These are phyloP conservation scores for Micromys minutus DNA, from an alignment of 2,113 vertebrate genomes.

Conservation along the genomic window DNA sequence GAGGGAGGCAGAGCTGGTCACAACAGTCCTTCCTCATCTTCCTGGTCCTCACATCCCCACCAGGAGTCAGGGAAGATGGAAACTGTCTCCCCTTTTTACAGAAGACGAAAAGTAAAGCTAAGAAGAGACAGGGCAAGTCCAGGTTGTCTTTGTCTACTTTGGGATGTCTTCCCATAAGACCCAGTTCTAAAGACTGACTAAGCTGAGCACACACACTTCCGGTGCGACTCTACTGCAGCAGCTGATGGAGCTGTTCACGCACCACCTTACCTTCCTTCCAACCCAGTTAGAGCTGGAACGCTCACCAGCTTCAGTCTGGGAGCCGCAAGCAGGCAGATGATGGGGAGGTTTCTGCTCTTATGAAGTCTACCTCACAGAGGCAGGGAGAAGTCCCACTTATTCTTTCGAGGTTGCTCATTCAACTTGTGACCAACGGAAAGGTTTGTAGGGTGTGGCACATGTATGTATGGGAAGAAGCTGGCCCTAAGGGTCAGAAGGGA, in stretches of 20 bases:
- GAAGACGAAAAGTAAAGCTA: constrained; percentile 22
- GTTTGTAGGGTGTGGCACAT: neutral
- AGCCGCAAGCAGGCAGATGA: neutral
- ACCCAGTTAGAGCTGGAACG: neutral
- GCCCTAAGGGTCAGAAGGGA: neutral
- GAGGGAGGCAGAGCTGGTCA: neutral
- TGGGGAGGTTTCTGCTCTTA: too few relatives aligned
- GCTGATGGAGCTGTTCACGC: neutral
- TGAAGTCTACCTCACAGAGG: neutral
- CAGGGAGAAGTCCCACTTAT: neutral
- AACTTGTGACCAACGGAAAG: neutral
- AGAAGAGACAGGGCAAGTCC: neutral
- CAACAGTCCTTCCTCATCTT: neutral
- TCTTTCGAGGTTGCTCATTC: neutral
- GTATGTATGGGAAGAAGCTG: neutral
- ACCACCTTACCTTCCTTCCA: neutral
- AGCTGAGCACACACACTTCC: neutral
- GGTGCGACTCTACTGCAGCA: neutral
- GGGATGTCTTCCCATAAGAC: neutral
- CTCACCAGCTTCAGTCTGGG: neutral
- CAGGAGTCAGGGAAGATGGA: neutral
- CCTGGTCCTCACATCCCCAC: neutral
- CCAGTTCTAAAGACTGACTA: neutral
- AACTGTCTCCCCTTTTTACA: neutral
- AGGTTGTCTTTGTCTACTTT: neutral